A percentile compares a stretch with the other conserved stretches of the same genome.
phyloP scores from a whole-genome alignment of 2,888 invertebrate species.

The Troglohyphantes excavatus region DNA sequence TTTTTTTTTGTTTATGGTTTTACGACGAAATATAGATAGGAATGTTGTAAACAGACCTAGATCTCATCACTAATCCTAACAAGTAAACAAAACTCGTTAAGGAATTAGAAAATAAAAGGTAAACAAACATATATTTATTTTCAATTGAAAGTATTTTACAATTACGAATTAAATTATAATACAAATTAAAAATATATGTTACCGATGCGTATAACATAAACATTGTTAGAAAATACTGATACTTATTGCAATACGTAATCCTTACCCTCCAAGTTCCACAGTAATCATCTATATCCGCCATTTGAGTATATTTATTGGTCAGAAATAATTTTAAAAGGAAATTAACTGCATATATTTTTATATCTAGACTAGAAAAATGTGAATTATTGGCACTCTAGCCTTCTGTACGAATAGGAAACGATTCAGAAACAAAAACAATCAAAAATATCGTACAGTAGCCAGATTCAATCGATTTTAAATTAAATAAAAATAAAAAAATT shows the following conservation, averaged over 20 bases:
- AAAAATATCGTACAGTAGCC: constrained; percentile 12
- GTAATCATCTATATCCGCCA: constrained; percentile 75
- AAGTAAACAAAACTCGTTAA: no score
- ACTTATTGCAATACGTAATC: neutral
- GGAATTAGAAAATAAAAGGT: no score
- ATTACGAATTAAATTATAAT: neutral
- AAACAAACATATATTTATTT: no score
- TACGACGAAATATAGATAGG: no score
- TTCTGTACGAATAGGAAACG: constrained; percentile 29
- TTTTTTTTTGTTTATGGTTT: no score
- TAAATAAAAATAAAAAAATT: neutral
- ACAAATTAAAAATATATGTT: neutral
- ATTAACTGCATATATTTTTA: constrained; percentile 18
- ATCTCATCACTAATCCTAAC: no score
- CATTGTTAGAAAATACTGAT: no score
- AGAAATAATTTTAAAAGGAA: neutral
- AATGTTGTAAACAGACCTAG: no score
- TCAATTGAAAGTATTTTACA: no score
- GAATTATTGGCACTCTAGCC: constrained; percentile 30
- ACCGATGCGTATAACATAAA: neutral
- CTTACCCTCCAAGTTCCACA: constrained; percentile 78
- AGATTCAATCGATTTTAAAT: neutral
- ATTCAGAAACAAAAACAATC: constrained; percentile 33
- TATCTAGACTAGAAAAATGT: constrained; percentile 46
- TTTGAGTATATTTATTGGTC: constrained; percentile 17